Evolutionary conservation across 2,888 invertebrate genomes (phyloP).

Genomic region (Creontiades dilutus): DNA sequence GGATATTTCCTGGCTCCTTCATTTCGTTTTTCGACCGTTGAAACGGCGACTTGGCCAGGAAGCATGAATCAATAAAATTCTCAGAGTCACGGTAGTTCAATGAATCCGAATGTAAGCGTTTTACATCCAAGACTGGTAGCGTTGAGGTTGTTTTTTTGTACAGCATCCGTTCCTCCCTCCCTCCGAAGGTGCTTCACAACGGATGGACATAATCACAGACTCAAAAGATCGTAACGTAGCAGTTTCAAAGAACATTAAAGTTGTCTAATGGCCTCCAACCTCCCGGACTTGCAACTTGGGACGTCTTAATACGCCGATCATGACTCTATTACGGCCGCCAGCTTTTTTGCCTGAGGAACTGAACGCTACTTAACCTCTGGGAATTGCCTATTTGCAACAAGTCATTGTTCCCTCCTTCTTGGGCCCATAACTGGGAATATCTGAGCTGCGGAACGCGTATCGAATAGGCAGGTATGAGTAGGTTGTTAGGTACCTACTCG

Average conservation of each 20-base stretch:
- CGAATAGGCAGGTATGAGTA: not conserved
- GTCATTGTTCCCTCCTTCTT: slow-evolving; percentile 31
- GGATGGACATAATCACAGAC: slow-evolving; percentile 51
- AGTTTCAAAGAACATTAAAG: slow-evolving; percentile 66
- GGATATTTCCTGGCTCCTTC: not conserved
- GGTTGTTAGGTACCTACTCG: not conserved
- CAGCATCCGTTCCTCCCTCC: not conserved
- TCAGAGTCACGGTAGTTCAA: slow-evolving; percentile 9
- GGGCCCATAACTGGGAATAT: slow-evolving; percentile 5
- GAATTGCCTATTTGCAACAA: slow-evolving; percentile 28
- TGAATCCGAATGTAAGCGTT: slow-evolving; percentile 25
- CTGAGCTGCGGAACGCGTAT: slow-evolving; percentile 5
- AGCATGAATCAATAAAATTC: slow-evolving; percentile 37
- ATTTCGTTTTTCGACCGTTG: slow-evolving; percentile 19
- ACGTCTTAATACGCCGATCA: slow-evolving; percentile 60
- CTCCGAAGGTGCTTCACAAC: not conserved
- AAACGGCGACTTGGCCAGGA: slow-evolving; percentile 1
- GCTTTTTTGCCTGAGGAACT: slow-evolving; percentile 1
- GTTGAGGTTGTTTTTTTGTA: not conserved
- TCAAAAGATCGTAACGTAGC: slow-evolving; percentile 65
- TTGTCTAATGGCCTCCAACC: slow-evolving; percentile 64
- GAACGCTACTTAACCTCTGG: slow-evolving; percentile 34
- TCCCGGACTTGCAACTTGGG: slow-evolving; percentile 26
- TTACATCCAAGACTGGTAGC: slow-evolving; percentile 4
- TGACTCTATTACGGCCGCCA: slow-evolving; percentile 54